Evolutionary conservation across 2,113 vertebrate genomes (phyloP).

Genomic region (Hystrix cristata): DNA sequence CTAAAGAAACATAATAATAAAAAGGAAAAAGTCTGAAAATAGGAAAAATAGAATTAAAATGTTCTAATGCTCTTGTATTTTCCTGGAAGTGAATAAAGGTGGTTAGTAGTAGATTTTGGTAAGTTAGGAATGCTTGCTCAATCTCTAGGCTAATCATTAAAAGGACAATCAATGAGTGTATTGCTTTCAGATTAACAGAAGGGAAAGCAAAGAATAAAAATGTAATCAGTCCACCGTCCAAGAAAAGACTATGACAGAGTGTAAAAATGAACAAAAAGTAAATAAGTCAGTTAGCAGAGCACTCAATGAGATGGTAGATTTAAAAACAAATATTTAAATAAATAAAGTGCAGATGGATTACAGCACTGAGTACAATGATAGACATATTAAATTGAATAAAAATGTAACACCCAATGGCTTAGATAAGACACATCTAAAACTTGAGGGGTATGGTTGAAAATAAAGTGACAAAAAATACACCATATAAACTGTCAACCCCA

Average conservation of each 20-base stretch:
- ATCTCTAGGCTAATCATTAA: not conserved
- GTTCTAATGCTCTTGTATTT: not conserved
- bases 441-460: not conserved
- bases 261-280: not conserved
- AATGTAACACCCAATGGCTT: not conserved
- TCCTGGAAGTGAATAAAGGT: slow-evolving; percentile 22
- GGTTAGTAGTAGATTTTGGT: not conserved
- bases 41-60: not conserved
- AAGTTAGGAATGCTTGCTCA: not conserved
- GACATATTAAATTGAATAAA: not conserved
- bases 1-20: not conserved
- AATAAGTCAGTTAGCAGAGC: not conserved
- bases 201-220: not conserved
- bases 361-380: slow-evolving; percentile 4
- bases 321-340: slow-evolving; percentile 13
- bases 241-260: not conserved
- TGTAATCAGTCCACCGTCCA: not conserved
- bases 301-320: not conserved
- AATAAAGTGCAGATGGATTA: not conserved
- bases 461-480: not conserved
- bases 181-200: not conserved
- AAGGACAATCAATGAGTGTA: not conserved
- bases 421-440: not conserved
- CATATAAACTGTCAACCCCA: not conserved
- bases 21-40: not conserved